phyloP scores from a whole-genome alignment of 2,113 vertebrate genomes.

The Tetrao urogallus region DNA sequence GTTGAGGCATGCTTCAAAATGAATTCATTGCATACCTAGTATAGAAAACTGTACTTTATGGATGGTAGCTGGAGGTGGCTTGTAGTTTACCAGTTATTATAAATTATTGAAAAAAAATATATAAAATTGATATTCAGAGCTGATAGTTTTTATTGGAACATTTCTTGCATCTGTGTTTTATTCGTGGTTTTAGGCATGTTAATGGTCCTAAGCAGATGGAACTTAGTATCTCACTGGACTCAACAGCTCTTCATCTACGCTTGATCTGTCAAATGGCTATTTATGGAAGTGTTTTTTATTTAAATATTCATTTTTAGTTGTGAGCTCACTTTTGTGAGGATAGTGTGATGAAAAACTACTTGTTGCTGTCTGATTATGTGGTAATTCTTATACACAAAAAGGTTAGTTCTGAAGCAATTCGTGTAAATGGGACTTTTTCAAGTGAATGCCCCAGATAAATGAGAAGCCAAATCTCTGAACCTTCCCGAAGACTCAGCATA shows the following conservation, averaged over 20 bases:
- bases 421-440: not conserved
- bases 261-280: not conserved
- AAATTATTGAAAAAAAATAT: constrained; percentile 4
- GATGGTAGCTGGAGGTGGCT: constrained; percentile 42
- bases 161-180: not conserved
- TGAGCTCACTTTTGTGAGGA: not conserved
- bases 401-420: not conserved
- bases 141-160: not conserved
- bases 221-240: not conserved
- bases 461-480: not conserved
- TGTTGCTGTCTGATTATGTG: not conserved
- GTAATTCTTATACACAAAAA: not conserved
- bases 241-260: not conserved
- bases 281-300: not conserved
- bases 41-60: constrained; percentile 58
- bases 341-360: not conserved
- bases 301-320: not conserved
- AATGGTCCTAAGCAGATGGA: not conserved
- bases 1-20: constrained; percentile 69
- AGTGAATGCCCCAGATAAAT: rapidly evolving
- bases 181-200: not conserved
- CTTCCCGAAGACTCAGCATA: not conserved
- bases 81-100: constrained; percentile 31
- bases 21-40: constrained; percentile 37
- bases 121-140: constrained; percentile 22